A percentile compares a stretch with the other conserved stretches of the same genome.
Conservation (phyloP, 2,113 vertebrate species). For the Acrocephalus arundinaceus region DNA sequence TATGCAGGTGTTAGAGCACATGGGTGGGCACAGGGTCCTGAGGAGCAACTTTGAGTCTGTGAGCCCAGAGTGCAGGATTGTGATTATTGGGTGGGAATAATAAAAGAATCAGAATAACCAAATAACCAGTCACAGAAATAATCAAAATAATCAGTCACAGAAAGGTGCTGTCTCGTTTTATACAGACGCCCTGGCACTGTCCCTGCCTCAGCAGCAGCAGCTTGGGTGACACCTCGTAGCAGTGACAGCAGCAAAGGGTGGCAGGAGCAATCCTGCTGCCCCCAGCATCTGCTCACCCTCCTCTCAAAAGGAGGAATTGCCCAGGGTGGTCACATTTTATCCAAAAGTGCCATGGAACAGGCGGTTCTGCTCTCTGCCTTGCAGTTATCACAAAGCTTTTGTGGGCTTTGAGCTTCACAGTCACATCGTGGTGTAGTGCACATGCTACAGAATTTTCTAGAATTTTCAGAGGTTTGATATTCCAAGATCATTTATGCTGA, state of each 20-base stretch:
- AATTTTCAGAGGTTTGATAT: not conserved
- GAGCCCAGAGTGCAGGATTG: not conserved
- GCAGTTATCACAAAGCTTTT: not conserved
- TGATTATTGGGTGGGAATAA: not conserved
- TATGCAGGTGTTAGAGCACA: not conserved
- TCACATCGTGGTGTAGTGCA: fast-evolving
- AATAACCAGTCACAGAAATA: not conserved
- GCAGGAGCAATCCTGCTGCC: not conserved
- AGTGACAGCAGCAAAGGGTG: not conserved
- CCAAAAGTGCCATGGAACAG: not conserved
- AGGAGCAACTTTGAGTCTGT: not conserved
- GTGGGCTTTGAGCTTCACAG: not conserved
- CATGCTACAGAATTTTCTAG: not conserved
- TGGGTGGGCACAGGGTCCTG: no score
- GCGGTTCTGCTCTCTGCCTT: not conserved
- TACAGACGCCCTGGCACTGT: not conserved
- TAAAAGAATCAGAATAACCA: not conserved
- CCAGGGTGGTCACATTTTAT: not conserved
- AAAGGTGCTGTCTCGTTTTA: not conserved
- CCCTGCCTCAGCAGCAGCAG: not conserved
- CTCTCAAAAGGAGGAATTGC: not conserved
- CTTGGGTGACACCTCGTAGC: not conserved
- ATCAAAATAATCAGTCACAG: not conserved
- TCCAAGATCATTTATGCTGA: not conserved
- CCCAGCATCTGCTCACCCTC: not conserved